Evolutionary conservation across 2,797 vertebrate genomes (phyloP).

Genomic region (Petrocephalus sullivani): DNA sequence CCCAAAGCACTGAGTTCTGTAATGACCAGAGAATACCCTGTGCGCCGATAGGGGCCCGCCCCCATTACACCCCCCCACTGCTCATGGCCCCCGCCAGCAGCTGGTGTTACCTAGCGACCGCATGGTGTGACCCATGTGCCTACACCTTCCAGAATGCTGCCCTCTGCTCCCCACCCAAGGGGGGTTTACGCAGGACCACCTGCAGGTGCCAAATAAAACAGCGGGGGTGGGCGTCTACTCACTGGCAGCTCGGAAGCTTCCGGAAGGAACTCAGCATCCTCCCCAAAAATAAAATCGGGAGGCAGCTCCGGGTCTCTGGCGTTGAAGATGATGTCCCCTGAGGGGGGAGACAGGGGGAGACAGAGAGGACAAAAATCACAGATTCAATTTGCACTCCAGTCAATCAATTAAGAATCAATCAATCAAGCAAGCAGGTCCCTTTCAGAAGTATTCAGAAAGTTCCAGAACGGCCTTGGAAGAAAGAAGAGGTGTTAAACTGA

Average conservation of each 20-base stretch:
- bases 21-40: background rate
- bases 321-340: slow-evolving; percentile 99
- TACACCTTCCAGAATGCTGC: background rate
- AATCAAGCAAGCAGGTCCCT: background rate
- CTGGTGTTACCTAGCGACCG: background rate
- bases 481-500: background rate
- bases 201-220: background rate
- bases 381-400: background rate
- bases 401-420: background rate
- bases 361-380: background rate
- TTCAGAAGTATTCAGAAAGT: background rate
- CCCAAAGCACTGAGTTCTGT: background rate
- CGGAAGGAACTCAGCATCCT: slow-evolving; percentile 93
- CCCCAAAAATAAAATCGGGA: slow-evolving; percentile 98
- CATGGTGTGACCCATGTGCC: background rate
- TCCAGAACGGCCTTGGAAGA: background rate
- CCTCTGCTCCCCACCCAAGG: background rate
- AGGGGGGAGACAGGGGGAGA: slow-evolving; percentile 25
- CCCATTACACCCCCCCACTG: background rate
- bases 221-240: slow-evolving; percentile 49
- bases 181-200: background rate
- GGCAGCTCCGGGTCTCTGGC: slow-evolving; percentile 88
- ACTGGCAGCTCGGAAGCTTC: slow-evolving; percentile 87
- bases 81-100: background rate
- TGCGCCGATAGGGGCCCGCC: background rate